These are phyloP conservation scores for Synergus gifuensis DNA, from an alignment of 2,888 invertebrate species.

Conservation along the genomic window DNA sequence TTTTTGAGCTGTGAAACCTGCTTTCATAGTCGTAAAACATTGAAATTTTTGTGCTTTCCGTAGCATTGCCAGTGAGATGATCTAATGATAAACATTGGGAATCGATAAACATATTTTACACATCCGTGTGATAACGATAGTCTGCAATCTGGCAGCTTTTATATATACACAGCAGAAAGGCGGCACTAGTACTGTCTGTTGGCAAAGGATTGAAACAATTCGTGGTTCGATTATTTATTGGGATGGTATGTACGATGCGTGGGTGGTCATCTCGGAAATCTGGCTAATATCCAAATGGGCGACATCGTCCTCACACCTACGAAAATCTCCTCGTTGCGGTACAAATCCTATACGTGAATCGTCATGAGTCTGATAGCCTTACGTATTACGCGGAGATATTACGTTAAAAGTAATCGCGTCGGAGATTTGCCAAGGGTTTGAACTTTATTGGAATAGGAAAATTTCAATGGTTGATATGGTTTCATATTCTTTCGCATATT, in stretches of 20 bases:
- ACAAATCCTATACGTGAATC: conserved; percentile 57
- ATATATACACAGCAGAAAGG: not conserved
- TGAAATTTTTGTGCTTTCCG: not conserved
- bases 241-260: conserved; percentile 75
- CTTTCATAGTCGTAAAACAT: not conserved
- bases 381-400: conserved; percentile 40
- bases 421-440: not conserved
- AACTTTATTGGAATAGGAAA: not conserved
- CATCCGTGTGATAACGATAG: not conserved
- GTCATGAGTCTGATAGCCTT: conserved; percentile 46
- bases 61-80: not conserved
- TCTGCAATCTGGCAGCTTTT: conserved; percentile 7
- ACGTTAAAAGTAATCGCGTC: conserved; percentile 29
- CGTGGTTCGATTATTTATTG: conserved; percentile 75
- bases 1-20: too few relatives aligned
- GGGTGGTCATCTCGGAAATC: conserved; percentile 66
- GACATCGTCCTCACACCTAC: conserved; percentile 72
- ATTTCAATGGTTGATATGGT: not conserved
- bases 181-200: conserved; percentile 40
- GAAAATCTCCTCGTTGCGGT: conserved; percentile 62
- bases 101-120: not conserved
- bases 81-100: not conserved
- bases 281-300: conserved; percentile 73
- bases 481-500: not conserved
- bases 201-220: conserved; percentile 52